Evolutionary conservation across 1,140 invertebrate genomes (phyloP).

Genomic region (Platyura marginata): DNA sequence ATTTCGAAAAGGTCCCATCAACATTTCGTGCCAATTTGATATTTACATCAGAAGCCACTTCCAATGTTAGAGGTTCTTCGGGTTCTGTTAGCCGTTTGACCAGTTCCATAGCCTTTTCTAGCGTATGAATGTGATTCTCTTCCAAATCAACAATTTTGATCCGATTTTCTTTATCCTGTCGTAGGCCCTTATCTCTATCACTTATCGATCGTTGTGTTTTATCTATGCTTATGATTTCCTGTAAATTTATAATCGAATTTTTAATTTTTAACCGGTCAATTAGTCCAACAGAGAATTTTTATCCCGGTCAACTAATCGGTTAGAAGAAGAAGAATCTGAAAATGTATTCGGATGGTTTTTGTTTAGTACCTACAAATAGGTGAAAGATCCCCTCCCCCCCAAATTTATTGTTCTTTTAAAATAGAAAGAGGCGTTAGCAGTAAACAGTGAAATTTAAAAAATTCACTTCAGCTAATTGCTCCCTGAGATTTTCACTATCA

Average conservation of each 20-base stretch:
- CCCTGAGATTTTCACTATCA: too few species aligned
- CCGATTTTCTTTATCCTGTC: conserved; percentile 58
- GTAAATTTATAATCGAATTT: too few species aligned
- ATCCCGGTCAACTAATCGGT: too few species aligned
- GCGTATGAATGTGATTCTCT: conserved; percentile 46
- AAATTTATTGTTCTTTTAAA: too few species aligned
- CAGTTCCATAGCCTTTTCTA: conserved; percentile 49
- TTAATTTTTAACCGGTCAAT: too few species aligned
- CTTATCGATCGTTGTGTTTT: conserved; percentile 52
- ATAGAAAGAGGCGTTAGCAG: too few species aligned
- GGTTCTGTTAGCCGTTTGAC: conserved; percentile 47
- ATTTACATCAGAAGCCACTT: conserved; percentile 38
- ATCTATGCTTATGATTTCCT: conserved; percentile 77
- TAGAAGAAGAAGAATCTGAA: too few species aligned
- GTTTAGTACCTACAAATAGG: too few species aligned
- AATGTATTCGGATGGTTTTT: too few species aligned
- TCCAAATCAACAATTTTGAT: conserved; percentile 54
- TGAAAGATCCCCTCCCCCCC: too few species aligned
- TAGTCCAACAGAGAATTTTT: too few species aligned
- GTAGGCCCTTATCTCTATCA: conserved; percentile 59
- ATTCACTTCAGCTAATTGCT: conserved; percentile 21
- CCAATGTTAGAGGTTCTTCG: conserved; percentile 39
- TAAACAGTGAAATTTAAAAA: conserved; percentile 5
- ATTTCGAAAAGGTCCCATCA: not conserved
- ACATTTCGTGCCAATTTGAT: not conserved